Percentiles rank a stretch among this genome's conserved stretches.
These are phyloP conservation scores for Trematocara unimaculatum DNA, from an alignment of 2,113 vertebrate genomes.

Conservation along the genomic window DNA sequence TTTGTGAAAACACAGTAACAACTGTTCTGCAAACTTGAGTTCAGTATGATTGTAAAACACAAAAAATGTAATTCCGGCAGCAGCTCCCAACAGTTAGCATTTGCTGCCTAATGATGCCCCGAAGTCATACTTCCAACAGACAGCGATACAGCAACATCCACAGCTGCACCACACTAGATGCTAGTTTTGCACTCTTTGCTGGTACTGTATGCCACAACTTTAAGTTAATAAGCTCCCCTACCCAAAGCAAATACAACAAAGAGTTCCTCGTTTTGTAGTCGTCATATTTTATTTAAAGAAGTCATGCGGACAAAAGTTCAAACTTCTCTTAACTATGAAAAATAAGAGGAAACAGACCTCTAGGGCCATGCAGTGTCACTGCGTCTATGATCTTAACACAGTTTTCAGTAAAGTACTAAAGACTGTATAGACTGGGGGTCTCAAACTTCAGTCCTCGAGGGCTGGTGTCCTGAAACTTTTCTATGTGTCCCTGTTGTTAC, in stretches of 20 bases:
- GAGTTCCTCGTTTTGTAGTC: accelerated
- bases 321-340: background rate
- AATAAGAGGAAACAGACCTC: background rate
- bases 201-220: background rate
- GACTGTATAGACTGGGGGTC: background rate
- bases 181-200: background rate
- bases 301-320: background rate
- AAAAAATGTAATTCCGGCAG: background rate
- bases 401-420: background rate
- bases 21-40: background rate
- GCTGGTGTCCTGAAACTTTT: background rate
- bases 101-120: background rate
- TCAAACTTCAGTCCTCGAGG: background rate
- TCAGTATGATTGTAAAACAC: background rate
- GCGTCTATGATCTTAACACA: background rate
- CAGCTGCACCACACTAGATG: background rate
- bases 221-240: background rate
- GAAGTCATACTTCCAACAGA: background rate
- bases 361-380: background rate
- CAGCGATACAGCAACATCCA: background rate
- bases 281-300: background rate
- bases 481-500: background rate
- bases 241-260: background rate
- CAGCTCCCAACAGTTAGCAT: background rate
- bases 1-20: background rate